Base-by-base conservation (phyloP, 2,797 vertebrate species). In the Cyclura pinguis region DNA sequence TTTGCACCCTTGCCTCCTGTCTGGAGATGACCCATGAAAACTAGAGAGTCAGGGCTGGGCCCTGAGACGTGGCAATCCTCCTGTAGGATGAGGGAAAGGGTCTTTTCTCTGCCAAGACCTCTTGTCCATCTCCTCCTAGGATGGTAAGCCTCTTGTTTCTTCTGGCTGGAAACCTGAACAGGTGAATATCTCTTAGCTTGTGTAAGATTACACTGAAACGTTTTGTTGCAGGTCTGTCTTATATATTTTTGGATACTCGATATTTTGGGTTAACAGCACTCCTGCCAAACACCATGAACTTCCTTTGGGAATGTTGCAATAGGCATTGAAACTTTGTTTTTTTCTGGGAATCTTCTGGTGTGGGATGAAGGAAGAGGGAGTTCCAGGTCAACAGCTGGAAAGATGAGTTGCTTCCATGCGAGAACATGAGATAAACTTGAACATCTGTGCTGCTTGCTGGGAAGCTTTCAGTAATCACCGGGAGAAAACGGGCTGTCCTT, bases 391-490 rank as follows among this genome's bases (percentile, higher is more conserved):
- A 35, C 84, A 80, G 84, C 76, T 80, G 76, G 62, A 80, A 2
- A 20, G 24, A n/a, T 80, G 74, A 55, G 35, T 85, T 35, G 67
- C 50, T 89, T 42, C 18, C 35, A 7, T 57, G 47, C 42, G 55
- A 89, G 29, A 50, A 55, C 16, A 62, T 62, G 57, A 80, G 77
- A 64, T 62, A 67, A 84, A 76, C 27, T 85, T 78, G 69, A 42
- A 24, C 32, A 12, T 27, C 27, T 5, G 72, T 89, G 88, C 62
- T n/a, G 86, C 82, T 85, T 69, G 10, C 84, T 93, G 74, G 88
- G 87, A 92, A 94, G 59, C n/a, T 32, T 57, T 80, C 84, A n/a
- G 9, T 89, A 12, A 29, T 47, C 20, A 8, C 29, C 18, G 64
- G 85, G 57, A 59, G 62, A 42, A n/a, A 50, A 67, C 1, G 47